Conservation (phyloP, 2,797 vertebrate species). For the Acrossocheilus fasciatus region DNA sequence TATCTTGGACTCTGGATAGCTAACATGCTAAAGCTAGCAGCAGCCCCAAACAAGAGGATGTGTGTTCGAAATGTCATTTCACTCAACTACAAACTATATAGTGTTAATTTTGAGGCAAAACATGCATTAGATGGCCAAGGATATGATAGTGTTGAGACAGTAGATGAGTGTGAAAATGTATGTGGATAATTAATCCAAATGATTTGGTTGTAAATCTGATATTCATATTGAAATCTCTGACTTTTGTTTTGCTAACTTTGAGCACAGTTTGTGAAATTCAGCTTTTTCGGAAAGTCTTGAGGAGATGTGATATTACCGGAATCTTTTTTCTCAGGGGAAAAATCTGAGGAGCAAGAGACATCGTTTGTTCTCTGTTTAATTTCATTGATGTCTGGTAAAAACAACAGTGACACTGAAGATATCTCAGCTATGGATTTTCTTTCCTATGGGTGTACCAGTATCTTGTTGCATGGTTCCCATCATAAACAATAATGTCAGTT, state of each 20-base stretch:
- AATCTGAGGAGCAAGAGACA: not conserved
- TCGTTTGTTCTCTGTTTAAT: not conserved
- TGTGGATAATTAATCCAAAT: not conserved
- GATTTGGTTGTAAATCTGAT: not conserved
- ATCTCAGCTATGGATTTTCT: not conserved
- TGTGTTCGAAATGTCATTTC: not conserved
- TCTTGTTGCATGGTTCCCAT: not conserved
- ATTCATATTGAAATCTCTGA: not conserved
- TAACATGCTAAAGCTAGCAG: too few relatives aligned
- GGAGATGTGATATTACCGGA: not conserved
- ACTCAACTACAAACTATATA: not conserved
- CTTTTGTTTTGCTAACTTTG: not conserved
- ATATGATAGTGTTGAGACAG: not conserved
- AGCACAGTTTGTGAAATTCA: not conserved
- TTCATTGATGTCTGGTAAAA: constrained; percentile 7
- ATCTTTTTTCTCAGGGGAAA: not conserved
- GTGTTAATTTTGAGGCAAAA: not conserved
- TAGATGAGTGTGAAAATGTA: not conserved
- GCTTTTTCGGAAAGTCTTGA: not conserved
- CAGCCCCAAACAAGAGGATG: not conserved
- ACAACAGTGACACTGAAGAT: not conserved
- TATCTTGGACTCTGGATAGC: not conserved
- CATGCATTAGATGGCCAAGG: not conserved
- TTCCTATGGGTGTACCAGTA: not conserved
- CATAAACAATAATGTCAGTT: not conserved